Evolutionary conservation across 2,797 vertebrate genomes (phyloP), one percentile per base, ranked within the genome.

Genomic region (Rousettus madagascariensis): DNA sequence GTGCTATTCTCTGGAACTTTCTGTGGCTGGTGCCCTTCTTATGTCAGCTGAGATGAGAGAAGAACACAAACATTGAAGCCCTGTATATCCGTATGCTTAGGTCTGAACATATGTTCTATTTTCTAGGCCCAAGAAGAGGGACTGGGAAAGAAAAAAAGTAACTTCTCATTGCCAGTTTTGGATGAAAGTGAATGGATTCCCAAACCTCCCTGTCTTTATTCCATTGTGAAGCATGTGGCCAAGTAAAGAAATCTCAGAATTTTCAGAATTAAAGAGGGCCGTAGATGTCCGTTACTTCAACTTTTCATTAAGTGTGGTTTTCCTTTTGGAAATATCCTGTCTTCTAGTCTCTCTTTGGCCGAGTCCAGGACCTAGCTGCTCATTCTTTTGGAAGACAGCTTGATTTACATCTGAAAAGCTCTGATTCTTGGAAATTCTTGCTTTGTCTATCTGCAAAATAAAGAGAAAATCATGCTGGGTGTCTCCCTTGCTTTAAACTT

Each of bases 1-100:
- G 97, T 97, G 78, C 69, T 77, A 93, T 97, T 97, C 83, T 91
- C 91, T 98, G 95, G 68, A 97, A 97, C 91, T 97, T 63, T 80
- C 82, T 95, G 61, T 53, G 74, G 53, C 74, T 85, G 9, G 28
- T 94, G 79, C 82, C 55, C 7, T 96, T 82, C 71, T 90, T 92
- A 24, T 90, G 89, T 97, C 95, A 90, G 72, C 59, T 87, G 55
- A 38, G 38, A 36, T 74, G 74, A 84, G 63, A 83, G 90, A 97
- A 95, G 65, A 97, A 90, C 80, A 95, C 94, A 86, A 97, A 97
- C 97, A 94, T 43, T 36, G 69, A 87, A 61, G 78, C 30, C 63
- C 20, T 51, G 4, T 77, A 26, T 71, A 51, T 59, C 55, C 8
- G 26, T 33, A 84, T 10, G 20, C 63, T 87, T 3, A 0, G 1